Conservation (phyloP, 1,140 invertebrate genomes). For the Drosophila tsacasi region DNA sequence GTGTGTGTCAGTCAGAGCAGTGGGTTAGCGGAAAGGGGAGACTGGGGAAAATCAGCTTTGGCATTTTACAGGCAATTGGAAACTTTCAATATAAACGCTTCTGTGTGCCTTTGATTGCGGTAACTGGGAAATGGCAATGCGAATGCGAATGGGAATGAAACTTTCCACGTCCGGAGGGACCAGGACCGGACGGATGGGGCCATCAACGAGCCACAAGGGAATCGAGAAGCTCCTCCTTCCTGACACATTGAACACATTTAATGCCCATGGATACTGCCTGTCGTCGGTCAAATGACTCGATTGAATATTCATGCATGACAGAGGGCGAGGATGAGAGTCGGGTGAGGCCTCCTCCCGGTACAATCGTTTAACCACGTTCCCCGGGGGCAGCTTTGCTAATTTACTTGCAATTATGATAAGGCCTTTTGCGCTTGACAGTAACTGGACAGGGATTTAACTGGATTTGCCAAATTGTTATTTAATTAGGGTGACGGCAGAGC, state of each 20-base stretch:
- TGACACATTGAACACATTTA: slow-evolving; percentile 31
- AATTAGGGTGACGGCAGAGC: slow-evolving; percentile 24
- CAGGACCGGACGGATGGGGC: slow-evolving; percentile 30
- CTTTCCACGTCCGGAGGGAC: slow-evolving; percentile 23
- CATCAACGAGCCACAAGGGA: slow-evolving; percentile 51
- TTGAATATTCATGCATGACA: slow-evolving; percentile 63
- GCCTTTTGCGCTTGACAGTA: not conserved
- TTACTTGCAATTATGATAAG: slow-evolving; percentile 54
- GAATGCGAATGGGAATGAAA: slow-evolving; percentile 31
- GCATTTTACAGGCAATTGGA: slow-evolving; percentile 53
- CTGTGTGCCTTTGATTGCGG: slow-evolving; percentile 49
- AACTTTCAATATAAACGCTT: slow-evolving; percentile 54
- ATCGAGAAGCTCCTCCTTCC: slow-evolving; percentile 17
- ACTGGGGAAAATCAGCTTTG: slow-evolving; percentile 27
- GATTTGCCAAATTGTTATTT: slow-evolving; percentile 50
- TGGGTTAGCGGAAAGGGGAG: not conserved
- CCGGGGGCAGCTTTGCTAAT: slow-evolving; percentile 54
- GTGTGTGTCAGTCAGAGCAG: not conserved
- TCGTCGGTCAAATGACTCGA: slow-evolving; percentile 44
- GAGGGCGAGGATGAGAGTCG: not conserved
- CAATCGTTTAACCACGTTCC: slow-evolving; percentile 25
- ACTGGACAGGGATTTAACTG: slow-evolving; percentile 25
- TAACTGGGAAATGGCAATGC: slow-evolving; percentile 44
- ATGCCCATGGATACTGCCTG: slow-evolving; percentile 41
- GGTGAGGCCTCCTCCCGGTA: not conserved